Evolutionary conservation across 2,888 invertebrate genomes (phyloP), one percentile per base, ranked within the genome.

Genomic region (Melolontha melolontha): DNA sequence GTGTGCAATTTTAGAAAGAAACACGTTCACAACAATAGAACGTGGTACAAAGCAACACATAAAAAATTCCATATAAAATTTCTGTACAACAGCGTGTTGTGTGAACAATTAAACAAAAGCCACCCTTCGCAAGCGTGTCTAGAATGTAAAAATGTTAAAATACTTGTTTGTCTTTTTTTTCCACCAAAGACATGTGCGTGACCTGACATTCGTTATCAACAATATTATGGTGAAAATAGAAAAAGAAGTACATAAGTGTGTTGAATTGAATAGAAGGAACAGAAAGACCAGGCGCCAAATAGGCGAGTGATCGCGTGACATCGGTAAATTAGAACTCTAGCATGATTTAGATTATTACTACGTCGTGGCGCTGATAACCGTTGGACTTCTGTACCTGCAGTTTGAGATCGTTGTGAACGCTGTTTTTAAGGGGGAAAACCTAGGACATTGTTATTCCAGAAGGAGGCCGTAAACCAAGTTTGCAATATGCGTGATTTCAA

Each of bases 281-380:
- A 70, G 71, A 72, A 71, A 69, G 71, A 73, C 69, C 71, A 71
- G 76, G 76, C 75, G 76, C 76, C 76, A 74, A 76, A 75, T 72
- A 74, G 76, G 70, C 74, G 72, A 69, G 70, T 72, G 70, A 68
- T 76, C 70, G 76, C 76, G 76, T 77, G 76, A 76, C 75, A 73
- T 55, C 68, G 64, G 73, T 71, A 73, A 77, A 77, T 77, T 77
- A 77, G 75, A 74, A 72, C 73, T 74, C 74, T 75, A 72, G 76
- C 76, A 77, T 76, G 76, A 74, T 75, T 73, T 75, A 72, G 74
- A 76, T 76, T 73, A 74, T 71, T 73, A 73, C 62, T 62, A 40
- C 47, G 69, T 40, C 54, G 52, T 47, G 64, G 64, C 54, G 69
- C 57, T 69, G 69, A 68, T 69, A 69, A 69, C 57, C 17, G 65